Evolutionary conservation across 2,113 vertebrate genomes (phyloP).

Genomic region (Rhea pennata): DNA sequence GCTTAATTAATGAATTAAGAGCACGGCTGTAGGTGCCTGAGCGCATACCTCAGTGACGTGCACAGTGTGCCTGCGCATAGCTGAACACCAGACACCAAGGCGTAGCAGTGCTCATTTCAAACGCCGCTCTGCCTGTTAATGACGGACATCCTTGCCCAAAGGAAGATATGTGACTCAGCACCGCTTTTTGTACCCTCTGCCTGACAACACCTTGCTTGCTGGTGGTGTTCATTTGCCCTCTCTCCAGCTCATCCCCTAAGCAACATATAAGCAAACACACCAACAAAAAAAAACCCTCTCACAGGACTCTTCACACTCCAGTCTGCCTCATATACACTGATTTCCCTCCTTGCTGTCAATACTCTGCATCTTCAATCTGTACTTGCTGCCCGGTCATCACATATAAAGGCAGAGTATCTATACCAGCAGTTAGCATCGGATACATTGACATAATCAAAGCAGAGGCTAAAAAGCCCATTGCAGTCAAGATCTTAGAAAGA

Average conservation of each 20-base stretch:
- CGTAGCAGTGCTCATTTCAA: background rate
- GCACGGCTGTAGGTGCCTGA: background rate
- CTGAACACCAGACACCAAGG: background rate
- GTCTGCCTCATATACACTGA: accelerated
- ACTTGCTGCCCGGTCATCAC: background rate
- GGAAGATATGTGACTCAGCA: background rate
- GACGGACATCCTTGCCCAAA: background rate
- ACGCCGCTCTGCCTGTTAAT: background rate
- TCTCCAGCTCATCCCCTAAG: background rate
- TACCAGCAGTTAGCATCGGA: background rate
- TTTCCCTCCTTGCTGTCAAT: background rate
- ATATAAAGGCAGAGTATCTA: background rate
- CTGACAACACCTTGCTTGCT: background rate
- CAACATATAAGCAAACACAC: background rate
- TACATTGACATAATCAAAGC: background rate
- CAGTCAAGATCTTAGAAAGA: background rate
- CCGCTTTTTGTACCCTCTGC: background rate
- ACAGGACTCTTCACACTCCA: background rate
- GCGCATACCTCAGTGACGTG: background rate
- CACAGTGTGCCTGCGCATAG: background rate
- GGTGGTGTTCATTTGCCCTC: background rate
- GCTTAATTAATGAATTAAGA: background rate
- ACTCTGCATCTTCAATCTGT: background rate
- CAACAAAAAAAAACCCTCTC: background rate
- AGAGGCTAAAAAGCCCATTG: background rate